A percentile compares a stretch with the other conserved stretches of the same genome.
Evolutionary conservation across 2,113 vertebrate species (phyloP).

Genomic region (Sinosuthora webbiana): DNA sequence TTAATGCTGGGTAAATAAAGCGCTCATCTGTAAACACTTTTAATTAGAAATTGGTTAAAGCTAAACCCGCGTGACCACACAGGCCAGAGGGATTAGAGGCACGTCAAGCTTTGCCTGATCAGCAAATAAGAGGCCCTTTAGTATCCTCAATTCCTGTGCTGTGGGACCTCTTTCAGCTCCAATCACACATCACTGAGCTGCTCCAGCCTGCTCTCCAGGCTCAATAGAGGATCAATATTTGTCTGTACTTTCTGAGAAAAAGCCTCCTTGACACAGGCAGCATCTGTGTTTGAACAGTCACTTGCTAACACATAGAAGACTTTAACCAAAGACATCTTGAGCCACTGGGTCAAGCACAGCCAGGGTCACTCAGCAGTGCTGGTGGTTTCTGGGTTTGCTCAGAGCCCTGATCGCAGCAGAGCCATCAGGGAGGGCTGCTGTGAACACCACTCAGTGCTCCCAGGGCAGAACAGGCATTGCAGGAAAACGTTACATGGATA

Average conservation of each 20-base stretch:
- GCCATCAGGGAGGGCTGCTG: background rate
- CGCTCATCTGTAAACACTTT: conserved; percentile 72
- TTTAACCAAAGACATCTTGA: conserved; percentile 44
- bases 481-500: background rate
- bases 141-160: conserved; percentile 56
- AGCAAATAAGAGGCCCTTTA: conserved; percentile 72
- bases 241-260: conserved; percentile 52
- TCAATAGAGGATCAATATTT: conserved; percentile 80
- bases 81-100: conserved; percentile 41
- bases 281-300: conserved; percentile 79
- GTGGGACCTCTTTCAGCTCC: conserved; percentile 60
- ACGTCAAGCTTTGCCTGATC: conserved; percentile 57
- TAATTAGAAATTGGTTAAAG: conserved; percentile 60
- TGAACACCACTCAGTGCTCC: background rate
- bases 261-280: conserved; percentile 61
- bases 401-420: background rate
- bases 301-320: conserved; percentile 65
- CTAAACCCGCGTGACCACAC: conserved; percentile 42
- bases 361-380: conserved; percentile 2
- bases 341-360: background rate
- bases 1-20: conserved; percentile 68
- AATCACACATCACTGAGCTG: conserved; percentile 21
- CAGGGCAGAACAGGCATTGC: background rate
- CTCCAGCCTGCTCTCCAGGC: conserved; percentile 50
- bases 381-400: conserved; percentile 4